A percentile compares a stretch with the other conserved stretches of the same genome.
These are phyloP conservation scores for Dynastes maya DNA, from an alignment of 2,888 invertebrate genomes.

Conservation along the genomic window DNA sequence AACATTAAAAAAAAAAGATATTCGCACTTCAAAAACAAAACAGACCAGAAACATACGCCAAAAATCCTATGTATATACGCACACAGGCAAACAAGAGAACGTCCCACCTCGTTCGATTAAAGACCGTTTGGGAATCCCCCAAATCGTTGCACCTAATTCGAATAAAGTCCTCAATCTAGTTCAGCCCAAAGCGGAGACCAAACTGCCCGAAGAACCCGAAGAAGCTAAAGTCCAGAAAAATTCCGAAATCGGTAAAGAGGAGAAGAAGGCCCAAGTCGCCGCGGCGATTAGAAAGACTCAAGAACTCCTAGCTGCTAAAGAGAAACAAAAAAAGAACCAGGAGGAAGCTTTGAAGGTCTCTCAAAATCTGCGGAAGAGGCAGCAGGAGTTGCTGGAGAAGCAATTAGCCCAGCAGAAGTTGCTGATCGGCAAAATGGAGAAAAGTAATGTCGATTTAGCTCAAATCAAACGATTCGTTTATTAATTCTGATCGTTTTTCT, in stretches of 20 bases:
- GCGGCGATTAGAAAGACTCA: slow-evolving; percentile 74
- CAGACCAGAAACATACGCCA: not conserved
- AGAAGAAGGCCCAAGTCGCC: slow-evolving; percentile 66
- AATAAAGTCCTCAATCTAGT: slow-evolving; percentile 70
- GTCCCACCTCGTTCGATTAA: slow-evolving; percentile 71
- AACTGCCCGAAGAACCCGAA: slow-evolving; percentile 55
- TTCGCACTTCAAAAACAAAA: not conserved
- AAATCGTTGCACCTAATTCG: slow-evolving; percentile 65
- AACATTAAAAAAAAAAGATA: not conserved
- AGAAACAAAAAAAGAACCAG: slow-evolving; percentile 81
- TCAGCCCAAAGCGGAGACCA: slow-evolving; percentile 55
- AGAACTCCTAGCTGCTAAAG: slow-evolving; percentile 76
- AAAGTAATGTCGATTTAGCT: slow-evolving; percentile 70
- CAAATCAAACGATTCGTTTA: no score
- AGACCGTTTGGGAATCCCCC: slow-evolving; percentile 71
- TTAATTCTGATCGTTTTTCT: slow-evolving; percentile 50
- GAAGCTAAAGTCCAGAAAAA: slow-evolving; percentile 49
- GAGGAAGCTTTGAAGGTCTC: slow-evolving; percentile 85
- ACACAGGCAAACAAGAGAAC: slow-evolving; percentile 76
- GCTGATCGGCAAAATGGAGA: slow-evolving; percentile 87
- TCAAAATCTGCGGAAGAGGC: slow-evolving; percentile 86
- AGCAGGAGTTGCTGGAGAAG: slow-evolving; percentile 89
- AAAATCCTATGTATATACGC: not conserved
- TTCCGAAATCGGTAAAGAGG: slow-evolving; percentile 58
- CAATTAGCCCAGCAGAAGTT: slow-evolving; percentile 91